phyloP scores from a whole-genome alignment of 2,113 vertebrate genomes.

The Xiphophorus couchianus region DNA sequence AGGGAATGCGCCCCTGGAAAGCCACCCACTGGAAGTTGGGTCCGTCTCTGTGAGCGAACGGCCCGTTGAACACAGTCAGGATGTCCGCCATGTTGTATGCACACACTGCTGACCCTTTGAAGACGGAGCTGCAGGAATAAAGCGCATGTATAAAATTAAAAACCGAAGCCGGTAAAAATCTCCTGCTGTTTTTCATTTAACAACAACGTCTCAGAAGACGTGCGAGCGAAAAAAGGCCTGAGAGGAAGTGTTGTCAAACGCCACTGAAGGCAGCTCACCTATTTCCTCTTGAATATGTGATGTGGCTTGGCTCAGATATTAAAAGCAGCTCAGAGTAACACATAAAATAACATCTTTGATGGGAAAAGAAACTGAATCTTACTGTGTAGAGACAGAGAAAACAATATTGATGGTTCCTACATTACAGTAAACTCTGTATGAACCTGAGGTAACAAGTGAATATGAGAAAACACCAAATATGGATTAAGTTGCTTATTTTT shows the following conservation, averaged over 20 bases:
- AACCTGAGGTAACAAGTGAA: constrained; percentile 43
- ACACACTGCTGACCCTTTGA: constrained; percentile 97
- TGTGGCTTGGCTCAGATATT: constrained; percentile 49
- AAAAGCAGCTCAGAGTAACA: constrained; percentile 42
- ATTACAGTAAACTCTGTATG: constrained; percentile 7
- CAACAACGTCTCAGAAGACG: constrained; percentile 10
- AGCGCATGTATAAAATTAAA: constrained; percentile 36
- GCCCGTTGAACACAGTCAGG: constrained; percentile 97
- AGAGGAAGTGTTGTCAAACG: constrained; percentile 11
- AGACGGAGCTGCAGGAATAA: constrained; percentile 92
- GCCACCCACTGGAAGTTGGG: constrained; percentile 96
- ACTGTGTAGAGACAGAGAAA: constrained; percentile 26
- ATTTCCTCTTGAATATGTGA: constrained; percentile 26
- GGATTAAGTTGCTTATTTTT: constrained; percentile 30
- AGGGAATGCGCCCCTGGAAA: constrained; percentile 96
- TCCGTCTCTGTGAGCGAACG: constrained; percentile 96
- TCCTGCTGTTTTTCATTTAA: constrained; percentile 23
- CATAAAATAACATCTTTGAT: constrained; percentile 54
- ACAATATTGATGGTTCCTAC: constrained; percentile 48
- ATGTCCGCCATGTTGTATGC: constrained; percentile 97
- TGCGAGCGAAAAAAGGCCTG: constrained; percentile 13
- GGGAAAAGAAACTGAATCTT: constrained; percentile 34
- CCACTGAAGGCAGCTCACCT: constrained; percentile 19
- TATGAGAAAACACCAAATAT: constrained; percentile 24
- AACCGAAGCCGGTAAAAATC: neutral